Conservation (phyloP, 2,113 vertebrate genomes). For the Pampusana beccarii region DNA sequence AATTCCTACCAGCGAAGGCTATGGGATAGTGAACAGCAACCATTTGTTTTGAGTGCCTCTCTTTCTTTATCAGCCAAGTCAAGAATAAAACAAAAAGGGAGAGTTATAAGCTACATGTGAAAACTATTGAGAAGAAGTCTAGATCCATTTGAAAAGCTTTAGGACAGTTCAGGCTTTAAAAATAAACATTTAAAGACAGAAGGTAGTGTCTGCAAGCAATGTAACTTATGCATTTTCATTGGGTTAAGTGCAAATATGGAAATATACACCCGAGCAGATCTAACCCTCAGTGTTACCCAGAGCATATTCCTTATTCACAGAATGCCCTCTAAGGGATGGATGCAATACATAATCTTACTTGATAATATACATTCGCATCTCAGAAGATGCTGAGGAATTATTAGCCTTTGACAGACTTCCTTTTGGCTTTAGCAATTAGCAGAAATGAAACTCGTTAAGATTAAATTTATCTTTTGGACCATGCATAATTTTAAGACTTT, state of each 20-base stretch:
- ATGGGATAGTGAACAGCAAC: background rate
- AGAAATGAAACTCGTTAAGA: background rate
- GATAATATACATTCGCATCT: background rate
- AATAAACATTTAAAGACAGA: background rate
- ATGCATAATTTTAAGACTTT: background rate
- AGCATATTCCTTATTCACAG: background rate
- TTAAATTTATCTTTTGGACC: conserved; percentile 4
- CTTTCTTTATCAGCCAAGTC: background rate
- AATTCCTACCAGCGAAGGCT: background rate
- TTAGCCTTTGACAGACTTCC: background rate
- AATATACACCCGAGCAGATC: background rate
- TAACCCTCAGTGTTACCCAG: background rate
- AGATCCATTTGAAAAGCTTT: background rate
- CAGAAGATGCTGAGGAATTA: background rate
- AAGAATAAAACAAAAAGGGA: background rate
- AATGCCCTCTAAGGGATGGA: conserved; percentile 22
- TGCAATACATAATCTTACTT: background rate
- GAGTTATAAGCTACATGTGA: background rate
- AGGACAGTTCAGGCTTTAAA: background rate
- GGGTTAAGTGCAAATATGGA: background rate
- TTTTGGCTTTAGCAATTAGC: conserved; percentile 14
- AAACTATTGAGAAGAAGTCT: background rate
- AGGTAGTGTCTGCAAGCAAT: background rate
- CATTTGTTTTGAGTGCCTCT: background rate
- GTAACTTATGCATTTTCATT: background rate